Evolutionary conservation across 2,113 vertebrate genomes (phyloP).

Genomic region (Vireo altiloquus): DNA sequence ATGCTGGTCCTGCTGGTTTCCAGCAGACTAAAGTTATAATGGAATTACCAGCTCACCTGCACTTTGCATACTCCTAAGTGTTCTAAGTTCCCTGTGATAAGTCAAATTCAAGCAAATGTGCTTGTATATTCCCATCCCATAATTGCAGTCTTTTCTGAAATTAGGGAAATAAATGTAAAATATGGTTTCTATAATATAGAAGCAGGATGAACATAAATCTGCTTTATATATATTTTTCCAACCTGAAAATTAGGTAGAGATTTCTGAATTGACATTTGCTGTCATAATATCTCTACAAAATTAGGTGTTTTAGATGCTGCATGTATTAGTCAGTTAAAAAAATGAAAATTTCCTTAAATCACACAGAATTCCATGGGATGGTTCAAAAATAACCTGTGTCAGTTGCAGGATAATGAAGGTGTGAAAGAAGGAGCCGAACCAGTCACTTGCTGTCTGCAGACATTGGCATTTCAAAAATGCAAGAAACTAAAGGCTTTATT

Average conservation of each 20-base stretch:
- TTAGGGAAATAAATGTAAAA: neutral
- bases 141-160: neutral
- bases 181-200: neutral
- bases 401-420: neutral
- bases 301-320: neutral
- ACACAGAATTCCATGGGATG: neutral
- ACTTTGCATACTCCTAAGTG: neutral
- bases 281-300: neutral
- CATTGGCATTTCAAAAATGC: neutral
- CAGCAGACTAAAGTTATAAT: neutral
- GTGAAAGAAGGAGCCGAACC: neutral
- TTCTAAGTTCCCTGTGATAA: neutral
- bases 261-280: neutral
- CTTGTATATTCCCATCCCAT: neutral
- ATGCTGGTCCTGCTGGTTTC: neutral
- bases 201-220: neutral
- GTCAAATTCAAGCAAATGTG: neutral
- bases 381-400: neutral
- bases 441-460: neutral
- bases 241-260: neutral
- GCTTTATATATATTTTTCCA: neutral
- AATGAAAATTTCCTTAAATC: neutral
- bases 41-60: neutral
- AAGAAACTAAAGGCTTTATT: neutral
- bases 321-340: neutral